Evolutionary conservation across 2,797 vertebrate genomes (phyloP), one percentile per base, ranked within the genome.

Genomic region (Limosa lapponica): DNA sequence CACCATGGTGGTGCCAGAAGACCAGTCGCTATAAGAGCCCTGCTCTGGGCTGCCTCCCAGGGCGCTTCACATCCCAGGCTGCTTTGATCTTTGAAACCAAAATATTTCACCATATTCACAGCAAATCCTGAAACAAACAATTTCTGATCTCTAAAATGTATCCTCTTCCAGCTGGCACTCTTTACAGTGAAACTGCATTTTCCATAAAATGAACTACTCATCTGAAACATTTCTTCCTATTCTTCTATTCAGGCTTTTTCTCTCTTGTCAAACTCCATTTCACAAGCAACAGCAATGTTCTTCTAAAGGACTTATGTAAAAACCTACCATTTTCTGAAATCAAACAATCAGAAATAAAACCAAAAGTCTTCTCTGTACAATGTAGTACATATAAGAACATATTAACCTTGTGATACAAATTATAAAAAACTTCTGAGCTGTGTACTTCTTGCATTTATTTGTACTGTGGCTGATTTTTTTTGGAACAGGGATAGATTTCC

Each of bases 321-420:
- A 57, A 0, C 5, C 17, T 49, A 0, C 4, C 6, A 54, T 80
- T 58, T 92, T 65, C 39, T 79, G 54, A 89, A 66, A 91, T 61
- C 55, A 48, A 39, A 44, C 11, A 15, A 36, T 58, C 32, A 54
- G 36, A 72, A 79, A 82, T 10, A 65, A 74, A 27, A 1, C 13
- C 3, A 1, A 8, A 91, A 52, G 25, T 25, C 41, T 73, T 49
- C 48, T 82, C 44, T 59, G 27, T 39, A 52, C 14, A n/a, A 67
- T 1, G 8, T 0, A 41, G 46, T 46, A 48, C 0, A 0, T 6
- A 36, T 3, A 13, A 71, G n/a, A 92, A 67, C 18, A 16, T 11
- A 87, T 10, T 41, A 84, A 66, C 8, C 13, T 25, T 57, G 20
- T 12, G 13, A 49, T 18, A 32, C 2, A 32, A 81, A 67, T 13